Base-by-base conservation (phyloP, 1,140 invertebrate species). In the Drosophila ficusphila region DNA sequence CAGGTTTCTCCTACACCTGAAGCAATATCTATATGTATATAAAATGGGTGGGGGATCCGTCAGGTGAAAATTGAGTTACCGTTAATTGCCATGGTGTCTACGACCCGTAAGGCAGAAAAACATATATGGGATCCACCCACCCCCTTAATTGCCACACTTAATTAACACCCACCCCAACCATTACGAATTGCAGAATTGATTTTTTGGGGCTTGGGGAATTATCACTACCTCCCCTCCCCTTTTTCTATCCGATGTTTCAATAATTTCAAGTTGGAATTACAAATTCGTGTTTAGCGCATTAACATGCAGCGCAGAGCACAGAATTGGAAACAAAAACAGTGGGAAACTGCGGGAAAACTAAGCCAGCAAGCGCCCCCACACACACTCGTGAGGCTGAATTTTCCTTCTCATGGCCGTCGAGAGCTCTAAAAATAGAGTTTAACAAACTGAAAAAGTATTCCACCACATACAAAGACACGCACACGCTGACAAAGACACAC, bases 401-500 rank as follows among this genome's bases (percentile, higher is more conserved):
- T 69, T 54, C 67, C 67, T 71, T 71, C 65, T 61, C 68, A 72
- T 76, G 77, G 77, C 73, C 78, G 83, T 57, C 53, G 73, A 54
- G 65, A 42, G 82, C 82, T 88, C 82, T 86, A 86, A 78, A 88
- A 88, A 86, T 86, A 86, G 82, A 86, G 82, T 86, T 86, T 86
- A 82, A 88, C 77, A 88, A 86, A 82, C 82, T 86, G 82, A 77
- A 88, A 82, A 88, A 82, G 82, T 88, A 88, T 86, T 86, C 82
- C 74, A 77, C 82, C 83, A 88, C 82, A 86, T 86, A 86, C 81
- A 85, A 85, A 62, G 78, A 72, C 38, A 58, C 54, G 54, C 54
- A 58, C 48, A 58, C 73, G 53, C 25, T 54, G 61, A 79, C 58
- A 41, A 52, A 51, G 76, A 71, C 42, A n/a, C n/a, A n/a, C n/a